Evolutionary conservation across 2,113 vertebrate species (phyloP).

Genomic region (Prunella fulvescens): DNA sequence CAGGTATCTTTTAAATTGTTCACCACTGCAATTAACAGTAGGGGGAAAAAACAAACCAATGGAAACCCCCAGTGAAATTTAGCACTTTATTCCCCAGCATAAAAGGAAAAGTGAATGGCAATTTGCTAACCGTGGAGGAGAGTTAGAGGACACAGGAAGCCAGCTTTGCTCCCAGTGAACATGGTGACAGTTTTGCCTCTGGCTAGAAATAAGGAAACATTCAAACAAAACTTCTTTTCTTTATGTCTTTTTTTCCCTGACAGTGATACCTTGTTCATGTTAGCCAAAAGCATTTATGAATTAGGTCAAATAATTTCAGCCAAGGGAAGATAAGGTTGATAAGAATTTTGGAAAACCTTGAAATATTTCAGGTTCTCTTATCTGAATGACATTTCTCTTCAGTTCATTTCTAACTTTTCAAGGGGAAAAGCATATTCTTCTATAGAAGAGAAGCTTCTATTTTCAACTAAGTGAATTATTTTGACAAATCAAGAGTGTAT

Average conservation of each 20-base stretch:
- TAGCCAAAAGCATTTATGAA: conserved; percentile 1
- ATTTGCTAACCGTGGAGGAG: not conserved
- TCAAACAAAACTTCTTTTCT: conserved; percentile 15
- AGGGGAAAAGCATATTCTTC: not conserved
- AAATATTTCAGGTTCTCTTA: conserved; percentile 24
- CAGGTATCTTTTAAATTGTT: not conserved
- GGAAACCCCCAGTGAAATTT: not conserved
- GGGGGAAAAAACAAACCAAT: not conserved
- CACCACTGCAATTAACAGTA: not conserved
- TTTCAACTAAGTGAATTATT: not conserved
- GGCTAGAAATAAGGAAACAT: conserved; percentile 2
- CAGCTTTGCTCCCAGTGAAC: not conserved
- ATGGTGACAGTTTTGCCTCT: not conserved
- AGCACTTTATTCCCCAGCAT: not conserved
- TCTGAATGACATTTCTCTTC: not conserved
- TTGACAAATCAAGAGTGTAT: not conserved
- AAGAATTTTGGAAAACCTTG: conserved; percentile 3
- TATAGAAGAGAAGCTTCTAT: not conserved
- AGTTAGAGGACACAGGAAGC: not conserved
- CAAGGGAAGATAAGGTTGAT: not conserved
- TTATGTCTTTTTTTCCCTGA: not conserved
- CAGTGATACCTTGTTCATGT: not conserved
- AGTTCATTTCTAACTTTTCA: not conserved
- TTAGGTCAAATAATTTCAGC: conserved; percentile 22
- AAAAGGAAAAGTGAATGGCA: not conserved